Conservation (phyloP, 2,888 invertebrate species). For the Baronia brevicornis region DNA sequence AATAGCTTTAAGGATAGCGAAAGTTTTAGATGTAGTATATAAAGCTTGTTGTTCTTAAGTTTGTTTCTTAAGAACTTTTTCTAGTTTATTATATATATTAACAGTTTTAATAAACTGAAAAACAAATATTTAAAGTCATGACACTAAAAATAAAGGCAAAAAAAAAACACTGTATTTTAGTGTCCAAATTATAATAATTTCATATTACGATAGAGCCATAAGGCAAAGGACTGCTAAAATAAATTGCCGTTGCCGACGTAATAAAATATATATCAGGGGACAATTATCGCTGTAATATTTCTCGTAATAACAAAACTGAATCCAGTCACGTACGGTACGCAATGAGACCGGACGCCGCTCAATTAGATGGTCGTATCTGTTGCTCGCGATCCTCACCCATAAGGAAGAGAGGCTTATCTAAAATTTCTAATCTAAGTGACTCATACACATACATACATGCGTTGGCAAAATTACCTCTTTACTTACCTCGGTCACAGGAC, state of each 20-base stretch:
- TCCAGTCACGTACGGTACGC: constrained; percentile 44
- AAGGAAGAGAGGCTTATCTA: constrained; percentile 55
- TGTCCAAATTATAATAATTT: no score
- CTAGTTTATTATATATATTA: no score
- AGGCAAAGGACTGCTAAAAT: no score
- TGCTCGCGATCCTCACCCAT: constrained; percentile 53
- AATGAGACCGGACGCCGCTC: constrained; percentile 28
- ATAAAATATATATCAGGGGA: constrained; percentile 23
- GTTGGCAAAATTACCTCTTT: constrained; percentile 46
- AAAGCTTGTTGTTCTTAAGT: no score
- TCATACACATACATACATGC: constrained; percentile 41
- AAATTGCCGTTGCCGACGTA: constrained; percentile 1
- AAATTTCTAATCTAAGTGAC: constrained; percentile 56
- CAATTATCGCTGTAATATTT: constrained; percentile 25
- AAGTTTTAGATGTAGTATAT: no score
- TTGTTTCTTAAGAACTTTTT: no score
- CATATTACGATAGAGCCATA: no score
- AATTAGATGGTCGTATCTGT: constrained; percentile 53
- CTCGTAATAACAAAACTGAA: constrained; percentile 32
- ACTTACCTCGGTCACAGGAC: constrained; percentile 7
- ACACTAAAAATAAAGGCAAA: no score
- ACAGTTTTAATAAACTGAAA: no score
- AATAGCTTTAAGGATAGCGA: no score
- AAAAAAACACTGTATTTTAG: no score
- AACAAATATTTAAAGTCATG: no score